Conservation (phyloP, 2,888 invertebrate genomes). For the Escarpia spicata region DNA sequence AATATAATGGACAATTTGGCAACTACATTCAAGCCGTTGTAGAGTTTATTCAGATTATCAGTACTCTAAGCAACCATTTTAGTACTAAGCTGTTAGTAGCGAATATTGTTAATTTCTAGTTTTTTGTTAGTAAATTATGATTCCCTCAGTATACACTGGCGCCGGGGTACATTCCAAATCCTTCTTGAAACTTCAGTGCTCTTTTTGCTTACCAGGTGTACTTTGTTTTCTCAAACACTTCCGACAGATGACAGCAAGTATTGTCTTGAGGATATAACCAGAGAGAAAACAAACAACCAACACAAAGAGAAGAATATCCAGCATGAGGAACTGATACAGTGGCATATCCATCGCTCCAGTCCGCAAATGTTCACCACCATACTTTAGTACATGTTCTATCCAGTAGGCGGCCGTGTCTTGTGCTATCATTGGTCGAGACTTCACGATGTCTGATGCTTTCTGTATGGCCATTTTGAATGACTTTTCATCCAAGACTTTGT, state of each 20-base stretch:
- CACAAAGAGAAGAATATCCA: slow-evolving; percentile 37
- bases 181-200: neutral
- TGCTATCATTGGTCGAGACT: slow-evolving; percentile 37
- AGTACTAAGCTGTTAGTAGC: too few species aligned
- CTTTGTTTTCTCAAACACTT: neutral
- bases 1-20: too few species aligned
- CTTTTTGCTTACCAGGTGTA: neutral
- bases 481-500: slow-evolving; percentile 37
- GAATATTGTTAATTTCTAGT: too few species aligned
- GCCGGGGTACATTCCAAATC: too few species aligned
- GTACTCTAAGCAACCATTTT: too few species aligned
- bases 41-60: too few species aligned
- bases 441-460: slow-evolving; percentile 39
- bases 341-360: slow-evolving; percentile 42
- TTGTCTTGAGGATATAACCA: neutral
- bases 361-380: slow-evolving; percentile 46
- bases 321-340: slow-evolving; percentile 42
- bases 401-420: slow-evolving; percentile 44
- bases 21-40: too few species aligned
- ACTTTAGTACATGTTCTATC: slow-evolving; percentile 49
- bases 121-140: too few species aligned
- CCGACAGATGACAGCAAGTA: neutral
- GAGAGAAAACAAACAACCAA: slow-evolving; percentile 5
- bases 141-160: too few species aligned
- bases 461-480: slow-evolving; percentile 36